Conservation (phyloP, 2,797 vertebrate species). For the Leptoclinus maculatus region DNA sequence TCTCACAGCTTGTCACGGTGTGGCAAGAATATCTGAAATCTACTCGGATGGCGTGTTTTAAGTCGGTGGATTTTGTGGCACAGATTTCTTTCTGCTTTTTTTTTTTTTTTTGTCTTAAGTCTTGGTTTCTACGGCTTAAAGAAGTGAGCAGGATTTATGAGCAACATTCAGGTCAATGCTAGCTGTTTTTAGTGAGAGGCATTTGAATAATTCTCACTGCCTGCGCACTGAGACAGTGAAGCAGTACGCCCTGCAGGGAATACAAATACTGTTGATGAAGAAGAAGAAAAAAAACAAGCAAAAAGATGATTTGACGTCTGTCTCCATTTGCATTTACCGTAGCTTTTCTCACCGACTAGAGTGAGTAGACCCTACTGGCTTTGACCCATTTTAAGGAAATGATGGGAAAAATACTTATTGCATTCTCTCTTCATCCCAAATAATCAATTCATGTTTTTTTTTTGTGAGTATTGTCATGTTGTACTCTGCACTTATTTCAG, state of each 20-base stretch:
- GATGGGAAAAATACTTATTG: constrained; percentile 31
- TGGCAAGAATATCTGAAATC: constrained; percentile 1
- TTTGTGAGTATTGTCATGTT: constrained; percentile 31
- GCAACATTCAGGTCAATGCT: constrained; percentile 21
- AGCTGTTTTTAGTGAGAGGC: constrained; percentile 39
- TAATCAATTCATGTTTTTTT: constrained; percentile 29
- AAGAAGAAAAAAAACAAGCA: constrained; percentile 54
- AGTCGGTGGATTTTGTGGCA: not conserved
- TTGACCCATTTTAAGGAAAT: constrained; percentile 20
- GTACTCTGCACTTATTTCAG: constrained; percentile 54
- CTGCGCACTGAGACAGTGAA: constrained; percentile 39
- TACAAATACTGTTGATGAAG: constrained; percentile 21
- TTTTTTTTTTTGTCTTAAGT: constrained; percentile 9
- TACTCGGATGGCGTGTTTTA: not conserved
- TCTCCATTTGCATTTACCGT: constrained; percentile 41
- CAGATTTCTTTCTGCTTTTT: no score
- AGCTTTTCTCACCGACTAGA: constrained; percentile 10
- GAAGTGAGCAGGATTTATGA: constrained; percentile 30
- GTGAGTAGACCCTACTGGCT: constrained; percentile 5
- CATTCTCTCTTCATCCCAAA: constrained; percentile 20
- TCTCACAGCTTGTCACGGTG: not conserved
- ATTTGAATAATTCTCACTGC: constrained; percentile 66
- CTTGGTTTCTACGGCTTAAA: constrained; percentile 17
- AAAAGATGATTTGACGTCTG: constrained; percentile 33
- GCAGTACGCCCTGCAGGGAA: constrained; percentile 39